These are phyloP conservation scores for Zhengitettix transpicula DNA, from an alignment of 2,888 invertebrate species.

Conservation along the genomic window DNA sequence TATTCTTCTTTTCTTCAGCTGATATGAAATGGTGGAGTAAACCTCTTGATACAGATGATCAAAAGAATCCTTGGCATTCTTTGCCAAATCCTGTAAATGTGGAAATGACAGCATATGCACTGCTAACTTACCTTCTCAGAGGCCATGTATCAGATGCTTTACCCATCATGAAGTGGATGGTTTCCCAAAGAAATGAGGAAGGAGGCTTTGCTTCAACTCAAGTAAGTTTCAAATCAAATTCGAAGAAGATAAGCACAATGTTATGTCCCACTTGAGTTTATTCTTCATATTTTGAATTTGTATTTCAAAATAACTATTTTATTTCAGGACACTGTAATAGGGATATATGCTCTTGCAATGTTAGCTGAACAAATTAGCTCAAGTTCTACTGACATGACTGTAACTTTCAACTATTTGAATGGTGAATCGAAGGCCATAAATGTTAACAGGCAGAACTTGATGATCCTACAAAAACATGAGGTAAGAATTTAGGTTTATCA, in stretches of 20 bases:
- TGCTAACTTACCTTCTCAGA: conserved; percentile 46
- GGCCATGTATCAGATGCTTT: conserved; percentile 34
- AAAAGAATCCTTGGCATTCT: conserved; percentile 45
- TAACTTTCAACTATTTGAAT: conserved; percentile 34
- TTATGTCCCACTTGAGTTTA: no score
- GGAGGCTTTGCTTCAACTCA: conserved; percentile 59
- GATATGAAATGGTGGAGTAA: conserved; percentile 74
- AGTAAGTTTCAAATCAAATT: conserved; percentile 18
- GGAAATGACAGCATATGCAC: conserved; percentile 76
- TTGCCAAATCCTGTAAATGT: conserved; percentile 57
- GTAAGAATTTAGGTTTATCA: conserved; percentile 28
- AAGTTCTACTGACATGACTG: conserved; percentile 29
- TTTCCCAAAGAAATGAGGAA: conserved; percentile 47
- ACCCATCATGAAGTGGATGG: conserved; percentile 55
- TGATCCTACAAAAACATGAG: conserved; percentile 65
- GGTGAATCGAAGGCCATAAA: conserved; percentile 30
- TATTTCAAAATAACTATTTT: not conserved
- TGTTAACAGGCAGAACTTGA: conserved; percentile 57
- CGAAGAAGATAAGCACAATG: no score
- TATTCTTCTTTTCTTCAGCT: conserved; percentile 16
- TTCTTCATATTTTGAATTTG: no score
- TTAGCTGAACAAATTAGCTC: conserved; percentile 41
- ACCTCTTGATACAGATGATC: conserved; percentile 32
- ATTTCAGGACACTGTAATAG: conserved; percentile 53
- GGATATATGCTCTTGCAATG: conserved; percentile 49